Percentiles rank a stretch among this genome's conserved stretches.
Conservation (phyloP, 2,888 invertebrate species). For the Emesis furor region DNA sequence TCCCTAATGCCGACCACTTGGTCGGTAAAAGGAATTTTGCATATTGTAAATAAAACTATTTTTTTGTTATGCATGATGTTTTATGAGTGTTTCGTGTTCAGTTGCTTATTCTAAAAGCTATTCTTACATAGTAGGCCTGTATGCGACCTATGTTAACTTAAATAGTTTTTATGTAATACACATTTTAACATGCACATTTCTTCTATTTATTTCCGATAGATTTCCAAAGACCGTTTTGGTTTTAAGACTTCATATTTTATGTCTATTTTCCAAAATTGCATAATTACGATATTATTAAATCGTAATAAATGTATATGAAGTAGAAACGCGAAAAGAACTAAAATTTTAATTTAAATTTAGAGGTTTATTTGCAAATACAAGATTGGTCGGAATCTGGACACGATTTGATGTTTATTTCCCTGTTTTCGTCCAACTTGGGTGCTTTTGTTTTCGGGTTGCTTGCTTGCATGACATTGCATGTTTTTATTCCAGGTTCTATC, state of each 20-base stretch:
- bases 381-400: conserved; percentile 8
- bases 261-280: neutral
- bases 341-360: neutral
- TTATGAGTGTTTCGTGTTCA: neutral
- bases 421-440: neutral
- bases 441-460: neutral
- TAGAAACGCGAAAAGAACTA: neutral
- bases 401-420: neutral
- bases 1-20: neutral
- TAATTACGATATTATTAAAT: neutral
- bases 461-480: neutral
- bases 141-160: neutral
- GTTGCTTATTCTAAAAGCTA: neutral
- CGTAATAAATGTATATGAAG: neutral
- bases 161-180: too few species aligned
- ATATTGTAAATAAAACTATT: neutral
- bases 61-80: neutral
- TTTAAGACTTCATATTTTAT: neutral
- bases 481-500: neutral
- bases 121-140: neutral
- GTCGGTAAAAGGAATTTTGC: conserved; percentile 1
- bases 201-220: neutral
- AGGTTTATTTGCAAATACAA: neutral
- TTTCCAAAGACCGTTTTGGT: neutral
- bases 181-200: neutral